Conservation (phyloP, 2,113 vertebrate genomes). For the Saccopteryx leptura region DNA sequence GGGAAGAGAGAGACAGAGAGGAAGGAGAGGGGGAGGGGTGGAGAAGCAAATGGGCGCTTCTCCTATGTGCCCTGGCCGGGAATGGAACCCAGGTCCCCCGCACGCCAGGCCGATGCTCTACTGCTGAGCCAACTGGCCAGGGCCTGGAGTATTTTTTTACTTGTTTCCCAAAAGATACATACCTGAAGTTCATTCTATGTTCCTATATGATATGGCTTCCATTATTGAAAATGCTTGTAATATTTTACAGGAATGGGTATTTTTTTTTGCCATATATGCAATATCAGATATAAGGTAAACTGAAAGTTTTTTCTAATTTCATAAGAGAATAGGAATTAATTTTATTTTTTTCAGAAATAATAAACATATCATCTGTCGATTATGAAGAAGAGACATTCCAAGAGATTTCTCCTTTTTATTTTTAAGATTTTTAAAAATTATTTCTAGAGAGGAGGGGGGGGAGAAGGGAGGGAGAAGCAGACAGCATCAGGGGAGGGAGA, state of each 20-base stretch:
- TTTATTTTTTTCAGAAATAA: conserved; percentile 49
- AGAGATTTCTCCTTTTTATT: too few species aligned
- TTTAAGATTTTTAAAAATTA: too few species aligned
- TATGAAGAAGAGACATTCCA: background rate
- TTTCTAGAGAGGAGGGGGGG: too few species aligned
- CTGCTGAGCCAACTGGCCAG: too few species aligned
- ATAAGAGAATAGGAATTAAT: conserved; percentile 20
- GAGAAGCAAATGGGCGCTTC: too few species aligned
- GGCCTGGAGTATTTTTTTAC: background rate
- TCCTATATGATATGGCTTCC: background rate
- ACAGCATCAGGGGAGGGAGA: too few species aligned
- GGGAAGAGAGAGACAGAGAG: too few species aligned
- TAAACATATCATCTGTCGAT: background rate
- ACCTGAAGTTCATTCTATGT: background rate
- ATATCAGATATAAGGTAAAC: background rate
- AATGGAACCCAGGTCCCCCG: too few species aligned
- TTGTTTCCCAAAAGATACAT: background rate
- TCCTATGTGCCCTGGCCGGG: too few species aligned
- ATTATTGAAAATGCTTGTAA: background rate
- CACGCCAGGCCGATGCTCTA: too few species aligned
- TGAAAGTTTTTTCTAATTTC: background rate
- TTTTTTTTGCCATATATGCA: background rate
- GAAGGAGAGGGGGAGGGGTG: too few species aligned
- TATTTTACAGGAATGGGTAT: background rate
- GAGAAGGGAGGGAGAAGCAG: too few species aligned